Conservation (phyloP, 2,797 vertebrate species). For the Sebastiscus albofasciatus region DNA sequence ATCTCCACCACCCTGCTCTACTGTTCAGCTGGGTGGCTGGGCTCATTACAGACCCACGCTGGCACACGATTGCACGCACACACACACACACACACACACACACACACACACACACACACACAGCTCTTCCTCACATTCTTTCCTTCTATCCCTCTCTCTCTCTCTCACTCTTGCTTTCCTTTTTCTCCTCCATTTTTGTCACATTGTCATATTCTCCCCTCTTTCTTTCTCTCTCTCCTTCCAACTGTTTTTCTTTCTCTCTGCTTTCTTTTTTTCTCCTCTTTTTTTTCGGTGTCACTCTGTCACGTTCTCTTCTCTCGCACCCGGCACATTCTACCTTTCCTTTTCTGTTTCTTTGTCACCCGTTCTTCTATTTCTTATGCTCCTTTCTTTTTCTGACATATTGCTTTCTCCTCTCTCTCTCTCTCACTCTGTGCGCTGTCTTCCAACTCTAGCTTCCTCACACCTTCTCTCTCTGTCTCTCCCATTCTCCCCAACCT, state of each 20-base stretch:
- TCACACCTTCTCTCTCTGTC: slow-evolving; percentile 46
- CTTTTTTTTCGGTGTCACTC: slow-evolving; percentile 32
- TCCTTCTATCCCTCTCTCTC: background rate
- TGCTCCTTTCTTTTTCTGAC: slow-evolving; percentile 53
- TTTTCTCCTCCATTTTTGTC: slow-evolving; percentile 42
- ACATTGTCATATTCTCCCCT: slow-evolving; percentile 55
- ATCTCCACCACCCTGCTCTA: slow-evolving; percentile 77
- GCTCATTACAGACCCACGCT: slow-evolving; percentile 83
- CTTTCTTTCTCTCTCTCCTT: slow-evolving; percentile 21
- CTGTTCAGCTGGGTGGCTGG: slow-evolving; percentile 80
- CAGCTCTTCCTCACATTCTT: background rate
- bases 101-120: background rate
- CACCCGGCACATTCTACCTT: slow-evolving; percentile 42
- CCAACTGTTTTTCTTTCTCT: slow-evolving; percentile 33
- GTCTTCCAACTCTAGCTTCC: slow-evolving; percentile 26
- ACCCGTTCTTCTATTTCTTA: slow-evolving; percentile 41
- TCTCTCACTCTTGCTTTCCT: slow-evolving; percentile 21
- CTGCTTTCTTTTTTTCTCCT: slow-evolving; percentile 18
- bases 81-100: background rate
- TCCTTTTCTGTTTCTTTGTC: slow-evolving; percentile 54
- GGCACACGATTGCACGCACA: slow-evolving; percentile 6
- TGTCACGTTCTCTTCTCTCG: slow-evolving; percentile 49
- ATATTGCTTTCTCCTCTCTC: slow-evolving; percentile 30
- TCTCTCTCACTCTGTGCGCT: slow-evolving; percentile 20
- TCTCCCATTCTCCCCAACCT: slow-evolving; percentile 24